Evolutionary conservation across 2,888 invertebrate species (phyloP), one percentile per base, ranked within the genome.

Genomic region (Parnassius mnemosyne): DNA sequence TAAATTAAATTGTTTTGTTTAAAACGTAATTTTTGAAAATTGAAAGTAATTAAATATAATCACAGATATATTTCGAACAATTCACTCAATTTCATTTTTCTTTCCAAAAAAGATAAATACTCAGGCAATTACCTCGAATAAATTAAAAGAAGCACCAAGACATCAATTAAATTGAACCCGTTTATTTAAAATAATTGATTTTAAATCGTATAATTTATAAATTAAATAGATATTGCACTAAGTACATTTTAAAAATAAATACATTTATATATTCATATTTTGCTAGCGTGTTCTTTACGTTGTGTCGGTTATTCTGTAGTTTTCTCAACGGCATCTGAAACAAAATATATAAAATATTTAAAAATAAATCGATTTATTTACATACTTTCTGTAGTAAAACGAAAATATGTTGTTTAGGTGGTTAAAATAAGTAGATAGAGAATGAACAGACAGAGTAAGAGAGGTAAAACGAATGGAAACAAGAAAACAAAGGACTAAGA

Each of bases 221-320:
- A 69, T 72, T 72, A 69, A 69, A 68, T 71, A 74, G 72, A 68
- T 79, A 85, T 85, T 85, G 85, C 84, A 85, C 84, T 83, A 74
- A 65, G 77, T 82, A 81, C 77, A 68, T 71, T 20, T 67, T 68
- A 62, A 69, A 66, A 65, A 68, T 75, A 72, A 71, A 76, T 72
- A 73, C 72, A 74, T 68, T 69, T 71, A 63, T 73, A 70, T 74
- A 67, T 74, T 68, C 43, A 41, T 50, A 11, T 25, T 49, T 50
- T 74, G 68, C 68, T 57, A 60, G 56, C 61, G 66, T 68, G 68
- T 67, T 34, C 34, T 34, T 65, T 16, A 41, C 16, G 54, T 57
- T 56, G 53, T 60, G 65, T 53, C n/a, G 50, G 69, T 62, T 65
- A 62, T 68, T 69, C 68, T 69, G 66, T 11, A 71, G 65, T 68